Evolutionary conservation across 2,888 invertebrate species (phyloP).

Genomic region (Macaria liturata): DNA sequence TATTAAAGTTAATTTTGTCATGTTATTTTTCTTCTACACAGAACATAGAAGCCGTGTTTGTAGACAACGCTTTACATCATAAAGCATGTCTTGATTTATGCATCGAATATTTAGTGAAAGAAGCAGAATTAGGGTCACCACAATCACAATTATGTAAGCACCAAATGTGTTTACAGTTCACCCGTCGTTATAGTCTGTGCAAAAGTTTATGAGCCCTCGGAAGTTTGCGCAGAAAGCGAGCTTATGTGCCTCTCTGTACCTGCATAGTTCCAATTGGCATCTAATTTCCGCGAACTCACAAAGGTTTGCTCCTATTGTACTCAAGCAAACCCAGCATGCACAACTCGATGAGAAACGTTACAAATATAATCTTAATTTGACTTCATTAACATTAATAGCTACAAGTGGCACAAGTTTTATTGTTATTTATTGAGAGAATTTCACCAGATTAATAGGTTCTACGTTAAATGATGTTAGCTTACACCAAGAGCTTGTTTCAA

Average conservation of each 20-base stretch:
- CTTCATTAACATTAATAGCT: slow-evolving; percentile 12
- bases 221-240: too few species aligned
- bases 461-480: too few species aligned
- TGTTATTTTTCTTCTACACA: neutral
- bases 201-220: too few species aligned
- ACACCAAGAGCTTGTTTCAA: too few species aligned
- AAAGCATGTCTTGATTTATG: too few species aligned
- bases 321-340: slow-evolving; percentile 48
- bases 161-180: slow-evolving; percentile 54
- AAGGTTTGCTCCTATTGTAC: slow-evolving; percentile 16
- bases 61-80: too few species aligned
- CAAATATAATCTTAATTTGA: slow-evolving; percentile 26
- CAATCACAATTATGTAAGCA: slow-evolving; percentile 68
- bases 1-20: too few species aligned
- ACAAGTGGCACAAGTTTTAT: neutral
- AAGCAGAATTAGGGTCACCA: slow-evolving; percentile 61
- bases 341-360: slow-evolving; percentile 51
- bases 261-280: too few species aligned
- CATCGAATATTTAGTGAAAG: neutral
- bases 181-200: slow-evolving; percentile 16
- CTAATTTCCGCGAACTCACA: too few species aligned
- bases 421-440: slow-evolving; percentile 3
- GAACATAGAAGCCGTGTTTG: neutral
- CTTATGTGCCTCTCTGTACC: too few species aligned
- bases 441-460: neutral